Base-by-base conservation (phyloP, 2,797 vertebrate species). In the Salmo trutta region DNA sequence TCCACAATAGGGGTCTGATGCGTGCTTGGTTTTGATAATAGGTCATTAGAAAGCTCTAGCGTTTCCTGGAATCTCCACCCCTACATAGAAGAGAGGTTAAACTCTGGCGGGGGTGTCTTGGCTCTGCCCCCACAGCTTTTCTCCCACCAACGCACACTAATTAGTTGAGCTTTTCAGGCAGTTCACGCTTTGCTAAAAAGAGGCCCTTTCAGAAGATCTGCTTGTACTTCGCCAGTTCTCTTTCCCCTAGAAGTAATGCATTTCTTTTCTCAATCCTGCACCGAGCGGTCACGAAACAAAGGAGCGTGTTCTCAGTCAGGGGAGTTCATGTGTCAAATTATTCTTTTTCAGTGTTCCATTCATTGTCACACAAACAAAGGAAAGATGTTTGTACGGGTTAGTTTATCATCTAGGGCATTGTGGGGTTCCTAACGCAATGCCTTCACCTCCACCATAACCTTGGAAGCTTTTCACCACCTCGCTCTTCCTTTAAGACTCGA, bases 291-390 rank as follows among this genome's bases (percentile, higher is more conserved):
- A 24, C 6, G 3, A 17, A 24, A 64, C 59, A 64, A 64, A 64
- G 64, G 21, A 29, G 12, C 1, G 24, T 27, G n/a, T 64, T 24
- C 59, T 31, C 29, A 65, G 24, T 65, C 62, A 33, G 65, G 29
- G 70, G 81, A 84, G 85, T 85, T 84, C 79, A 83, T 77, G 81
- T 85, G 84, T 84, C 82, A 75, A 78, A 82, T 77, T 81, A 82
- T 72, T 84, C 72, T 78, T 78, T 78, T 73, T 85, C 81, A 15
- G 17, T 12, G 75, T 74, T 79, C 76, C 75, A 56, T 79, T 74
- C 75, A 81, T 85, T 89, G 86, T 87, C 75, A 69, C 1, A 47
- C 53, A 75, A 85, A 86, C 85, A 88, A 89, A 89, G 83, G 82
- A 65, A 54, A 76, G 80, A 82, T 79, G 79, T 84, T 83, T 76